phyloP scores from a whole-genome alignment of 2,113 vertebrate species.

The Alouatta palliata region DNA sequence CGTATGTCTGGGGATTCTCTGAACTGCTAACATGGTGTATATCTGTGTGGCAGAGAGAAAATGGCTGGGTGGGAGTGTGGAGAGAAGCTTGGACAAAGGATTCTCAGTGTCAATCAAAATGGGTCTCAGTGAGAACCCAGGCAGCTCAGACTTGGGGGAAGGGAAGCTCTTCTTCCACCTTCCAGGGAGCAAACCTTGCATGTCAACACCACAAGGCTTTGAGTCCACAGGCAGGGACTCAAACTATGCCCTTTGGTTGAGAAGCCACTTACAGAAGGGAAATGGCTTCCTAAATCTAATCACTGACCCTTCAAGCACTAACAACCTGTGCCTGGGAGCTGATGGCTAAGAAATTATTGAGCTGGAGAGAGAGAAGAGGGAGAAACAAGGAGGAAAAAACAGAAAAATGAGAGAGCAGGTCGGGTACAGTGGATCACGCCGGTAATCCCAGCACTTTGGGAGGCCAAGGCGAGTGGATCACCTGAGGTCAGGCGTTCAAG shows the following conservation, averaged over 20 bases:
- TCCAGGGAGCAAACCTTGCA: background rate
- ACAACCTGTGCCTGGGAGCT: background rate
- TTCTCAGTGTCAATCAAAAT: background rate
- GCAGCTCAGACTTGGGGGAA: background rate
- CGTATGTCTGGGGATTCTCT: background rate
- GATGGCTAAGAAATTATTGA: background rate
- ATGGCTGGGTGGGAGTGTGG: background rate
- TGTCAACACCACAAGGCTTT: background rate
- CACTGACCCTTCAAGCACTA: background rate
- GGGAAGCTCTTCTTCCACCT: background rate
- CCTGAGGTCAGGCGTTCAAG: too few relatives aligned
- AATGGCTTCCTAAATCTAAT: background rate
- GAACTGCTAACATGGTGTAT: background rate
- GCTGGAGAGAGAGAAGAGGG: background rate
- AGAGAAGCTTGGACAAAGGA: background rate
- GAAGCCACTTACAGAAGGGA: background rate
- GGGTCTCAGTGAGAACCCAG: background rate
- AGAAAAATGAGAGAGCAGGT: too few relatives aligned
- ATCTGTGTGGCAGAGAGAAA: background rate
- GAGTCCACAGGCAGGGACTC: too few relatives aligned
- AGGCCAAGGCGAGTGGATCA: too few relatives aligned
- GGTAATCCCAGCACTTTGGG: too few relatives aligned
- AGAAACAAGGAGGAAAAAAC: background rate
- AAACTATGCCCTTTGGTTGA: background rate
- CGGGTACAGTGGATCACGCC: too few relatives aligned